Percentiles rank a stretch among this genome's conserved stretches.
Evolutionary conservation across 2,797 vertebrate genomes (phyloP).

Genomic region (Mus minutoides): DNA sequence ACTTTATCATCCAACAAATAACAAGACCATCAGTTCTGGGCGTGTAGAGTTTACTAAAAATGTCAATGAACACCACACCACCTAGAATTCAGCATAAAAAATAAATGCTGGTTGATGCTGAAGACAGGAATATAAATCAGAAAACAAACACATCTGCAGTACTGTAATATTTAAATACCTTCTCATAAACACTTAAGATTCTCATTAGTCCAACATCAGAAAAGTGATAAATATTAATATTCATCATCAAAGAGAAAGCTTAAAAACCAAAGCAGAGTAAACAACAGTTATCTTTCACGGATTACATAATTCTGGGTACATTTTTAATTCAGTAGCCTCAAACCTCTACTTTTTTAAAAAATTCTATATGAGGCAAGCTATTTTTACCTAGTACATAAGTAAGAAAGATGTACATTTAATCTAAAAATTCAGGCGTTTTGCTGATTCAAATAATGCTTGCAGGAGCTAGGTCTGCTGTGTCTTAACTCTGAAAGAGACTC

Average conservation of each 20-base stretch:
- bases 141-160: constrained; percentile 73
- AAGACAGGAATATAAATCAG: constrained; percentile 72
- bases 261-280: constrained; percentile 86
- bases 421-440: constrained; percentile 50
- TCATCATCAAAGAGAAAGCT: constrained; percentile 87
- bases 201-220: constrained; percentile 87
- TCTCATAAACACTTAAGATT: constrained; percentile 84
- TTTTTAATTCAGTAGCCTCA: constrained; percentile 75
- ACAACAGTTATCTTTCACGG: constrained; percentile 84
- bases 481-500: constrained; percentile 18
- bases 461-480: constrained; percentile 4
- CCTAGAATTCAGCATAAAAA: constrained; percentile 53
- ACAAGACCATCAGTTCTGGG: constrained; percentile 12
- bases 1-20: constrained; percentile 57
- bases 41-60: constrained; percentile 65
- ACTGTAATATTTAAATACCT: constrained; percentile 84
- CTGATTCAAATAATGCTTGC: constrained; percentile 26
- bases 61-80: constrained; percentile 22
- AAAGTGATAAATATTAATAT: constrained; percentile 89
- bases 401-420: constrained; percentile 45
- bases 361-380: constrained; percentile 39
- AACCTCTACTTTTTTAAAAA: constrained; percentile 53
- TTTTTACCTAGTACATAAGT: constrained; percentile 72
- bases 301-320: constrained; percentile 78
- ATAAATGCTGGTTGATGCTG: constrained; percentile 60